These are phyloP conservation scores for Zaprionus lachaisei DNA, from an alignment of 1,140 invertebrate species.

Conservation along the genomic window DNA sequence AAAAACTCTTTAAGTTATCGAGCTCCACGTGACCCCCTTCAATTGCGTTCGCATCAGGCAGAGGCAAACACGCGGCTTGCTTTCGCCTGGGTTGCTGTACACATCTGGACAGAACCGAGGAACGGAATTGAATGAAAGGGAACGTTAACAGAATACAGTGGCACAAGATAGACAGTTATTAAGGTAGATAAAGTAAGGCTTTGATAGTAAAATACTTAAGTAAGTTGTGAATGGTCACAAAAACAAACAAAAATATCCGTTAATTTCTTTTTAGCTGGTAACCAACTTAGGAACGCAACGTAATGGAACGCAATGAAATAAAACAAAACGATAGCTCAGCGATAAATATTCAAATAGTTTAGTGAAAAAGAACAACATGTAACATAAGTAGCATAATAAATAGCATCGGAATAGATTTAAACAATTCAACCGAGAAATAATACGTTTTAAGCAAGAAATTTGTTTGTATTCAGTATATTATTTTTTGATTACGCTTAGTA, in stretches of 20 bases:
- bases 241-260: slow-evolving; percentile 7
- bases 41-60: slow-evolving; percentile 22
- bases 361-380: slow-evolving; percentile 19
- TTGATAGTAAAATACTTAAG: slow-evolving; percentile 9
- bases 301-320: slow-evolving; percentile 43
- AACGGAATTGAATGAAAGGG: slow-evolving; percentile 38
- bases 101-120: slow-evolving; percentile 24
- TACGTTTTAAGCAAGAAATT: slow-evolving; percentile 20
- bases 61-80: slow-evolving; percentile 31
- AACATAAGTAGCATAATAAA: slow-evolving; percentile 17
- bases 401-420: slow-evolving; percentile 8
- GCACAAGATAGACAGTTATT: slow-evolving; percentile 48
- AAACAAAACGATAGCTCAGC: slow-evolving; percentile 36
- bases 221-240: slow-evolving; percentile 7
- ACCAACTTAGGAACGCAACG: slow-evolving; percentile 46
- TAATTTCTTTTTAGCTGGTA: slow-evolving; percentile 17
- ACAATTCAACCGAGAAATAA: slow-evolving; percentile 9
- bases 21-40: slow-evolving; percentile 29
- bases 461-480: neutral
- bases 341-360: slow-evolving; percentile 4
- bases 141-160: slow-evolving; percentile 39
- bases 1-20: slow-evolving; percentile 44
- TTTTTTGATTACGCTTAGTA: slow-evolving; percentile 25
- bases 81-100: slow-evolving; percentile 12
- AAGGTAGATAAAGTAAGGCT: slow-evolving; percentile 23